Base-by-base conservation (phyloP, 2,888 invertebrate genomes). In the Acrobeloides nanus region DNA sequence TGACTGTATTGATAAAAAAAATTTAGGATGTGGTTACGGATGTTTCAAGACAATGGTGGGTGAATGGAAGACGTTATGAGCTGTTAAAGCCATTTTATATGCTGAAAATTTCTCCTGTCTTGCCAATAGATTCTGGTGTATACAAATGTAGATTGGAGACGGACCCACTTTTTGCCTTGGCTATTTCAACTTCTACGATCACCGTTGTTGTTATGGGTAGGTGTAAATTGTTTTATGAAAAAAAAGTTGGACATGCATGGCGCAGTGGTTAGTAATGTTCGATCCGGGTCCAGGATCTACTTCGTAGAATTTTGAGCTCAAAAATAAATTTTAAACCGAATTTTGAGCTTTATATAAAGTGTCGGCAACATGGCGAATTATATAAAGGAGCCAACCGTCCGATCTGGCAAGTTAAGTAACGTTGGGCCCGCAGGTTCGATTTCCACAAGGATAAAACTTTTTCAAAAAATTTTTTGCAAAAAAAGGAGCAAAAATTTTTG, bases 141-240 rank as follows among this genome's bases (percentile, higher is more conserved):
- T 64, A 51, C 51, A 54, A 58, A 24, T 71, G 71, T 46, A 61
- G 64, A 6, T 41, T 71, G 38, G 71, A 71, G 38, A 68, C 71
- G 4, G 71, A 71, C 53, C 68, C 67, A 23, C 50, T 71, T 12
- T 71, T 71, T 47, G 57, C 65, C 7, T 51, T 58, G 21, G 57
- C 57, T 34, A 46, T 48, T 24, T 60, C 55, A 15, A 56, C 56
- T 1, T 49, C 56, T 1, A 48, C 55, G 5, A 55, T 60, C 34
- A 55, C 64, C 29, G 43, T 70, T 21, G 48, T 66, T 23, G 70
- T 71, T 4, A 49, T 71, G 48, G 70, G 70, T 70, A 12, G 44
- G 63, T 54, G 21, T 20, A 42, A 12, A 8, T 34, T 49, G 44
- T 38, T 44, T 21, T 38, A 12, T 35, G 35, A 35, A 35, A 29